These are phyloP conservation scores for Orius insidiosus DNA, from an alignment of 1,140 invertebrate species.

Conservation along the genomic window DNA sequence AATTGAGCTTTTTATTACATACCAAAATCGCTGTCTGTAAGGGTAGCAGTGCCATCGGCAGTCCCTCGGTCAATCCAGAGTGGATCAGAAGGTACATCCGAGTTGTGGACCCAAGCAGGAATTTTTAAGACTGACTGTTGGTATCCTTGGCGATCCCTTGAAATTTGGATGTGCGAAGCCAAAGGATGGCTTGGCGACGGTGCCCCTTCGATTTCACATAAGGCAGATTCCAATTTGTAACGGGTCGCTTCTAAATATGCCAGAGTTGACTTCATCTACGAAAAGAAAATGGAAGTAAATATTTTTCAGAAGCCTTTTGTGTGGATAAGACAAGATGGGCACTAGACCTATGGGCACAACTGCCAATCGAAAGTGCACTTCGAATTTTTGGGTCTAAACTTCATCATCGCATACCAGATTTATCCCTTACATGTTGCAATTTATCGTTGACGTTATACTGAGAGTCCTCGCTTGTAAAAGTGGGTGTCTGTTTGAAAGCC, in stretches of 20 bases:
- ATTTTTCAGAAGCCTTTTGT: too few species aligned
- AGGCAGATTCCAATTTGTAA: constrained; percentile 64
- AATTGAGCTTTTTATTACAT: constrained; percentile 17
- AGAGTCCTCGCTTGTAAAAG: constrained; percentile 72
- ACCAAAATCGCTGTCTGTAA: constrained; percentile 63
- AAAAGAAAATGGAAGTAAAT: too few species aligned
- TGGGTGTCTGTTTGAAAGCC: constrained; percentile 79
- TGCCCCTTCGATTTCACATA: constrained; percentile 64
- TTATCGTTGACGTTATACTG: constrained; percentile 85
- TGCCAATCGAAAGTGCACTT: too few species aligned
- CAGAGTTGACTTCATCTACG: constrained; percentile 77
- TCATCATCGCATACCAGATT: too few species aligned
- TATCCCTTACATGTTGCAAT: constrained; percentile 69
- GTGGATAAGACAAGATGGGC: too few species aligned
- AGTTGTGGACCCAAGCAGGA: constrained; percentile 54
- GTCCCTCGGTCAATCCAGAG: constrained; percentile 58
- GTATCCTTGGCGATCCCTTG: constrained; percentile 74
- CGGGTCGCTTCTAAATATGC: constrained; percentile 79
- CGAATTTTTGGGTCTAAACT: too few species aligned
- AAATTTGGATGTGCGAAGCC: constrained; percentile 66
- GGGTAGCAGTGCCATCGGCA: constrained; percentile 65
- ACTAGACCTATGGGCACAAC: too few species aligned
- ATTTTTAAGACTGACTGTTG: constrained; percentile 75
- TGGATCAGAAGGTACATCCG: constrained; percentile 38
- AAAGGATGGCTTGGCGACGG: constrained; percentile 60